These are phyloP conservation scores for Microctonus aethiopoides DNA, from an alignment of 2,888 invertebrate species.

Conservation along the genomic window DNA sequence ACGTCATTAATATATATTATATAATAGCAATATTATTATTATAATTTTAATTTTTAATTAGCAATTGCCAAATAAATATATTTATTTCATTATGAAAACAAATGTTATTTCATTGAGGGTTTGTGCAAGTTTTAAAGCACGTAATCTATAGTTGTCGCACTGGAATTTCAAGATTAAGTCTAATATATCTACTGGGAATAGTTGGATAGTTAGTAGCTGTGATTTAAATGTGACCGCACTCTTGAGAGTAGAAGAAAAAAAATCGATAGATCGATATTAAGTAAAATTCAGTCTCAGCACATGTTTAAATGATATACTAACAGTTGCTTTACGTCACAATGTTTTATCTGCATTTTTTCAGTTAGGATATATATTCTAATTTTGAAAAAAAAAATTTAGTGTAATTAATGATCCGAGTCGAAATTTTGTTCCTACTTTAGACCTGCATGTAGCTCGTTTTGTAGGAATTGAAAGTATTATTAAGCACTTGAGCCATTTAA, in stretches of 20 bases:
- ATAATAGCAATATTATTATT: too few relatives aligned
- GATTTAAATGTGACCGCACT: conserved; percentile 11
- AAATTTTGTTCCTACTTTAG: too few relatives aligned
- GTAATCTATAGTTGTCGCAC: neutral
- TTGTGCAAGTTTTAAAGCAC: neutral
- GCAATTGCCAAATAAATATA: too few relatives aligned
- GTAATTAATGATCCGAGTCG: too few relatives aligned
- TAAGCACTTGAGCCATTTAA: too few relatives aligned
- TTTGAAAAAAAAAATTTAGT: too few relatives aligned
- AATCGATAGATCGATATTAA: conserved; percentile 4
- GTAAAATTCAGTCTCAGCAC: conserved; percentile 13
- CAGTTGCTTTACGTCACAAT: conserved; percentile 1
- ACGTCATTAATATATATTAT: too few relatives aligned
- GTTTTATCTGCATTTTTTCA: neutral
- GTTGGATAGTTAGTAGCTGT: conserved; percentile 8
- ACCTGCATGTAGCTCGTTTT: too few relatives aligned
- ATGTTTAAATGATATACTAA: neutral
- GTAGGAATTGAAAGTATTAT: too few relatives aligned
- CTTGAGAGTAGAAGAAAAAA: neutral
- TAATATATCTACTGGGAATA: conserved; percentile 1
- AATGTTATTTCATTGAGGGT: neutral
- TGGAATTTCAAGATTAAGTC: neutral
- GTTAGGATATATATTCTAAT: too few relatives aligned
- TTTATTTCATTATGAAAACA: neutral
- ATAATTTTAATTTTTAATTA: too few relatives aligned